Conservation (phyloP, 1,140 invertebrate species). For the Colletes gigas region DNA sequence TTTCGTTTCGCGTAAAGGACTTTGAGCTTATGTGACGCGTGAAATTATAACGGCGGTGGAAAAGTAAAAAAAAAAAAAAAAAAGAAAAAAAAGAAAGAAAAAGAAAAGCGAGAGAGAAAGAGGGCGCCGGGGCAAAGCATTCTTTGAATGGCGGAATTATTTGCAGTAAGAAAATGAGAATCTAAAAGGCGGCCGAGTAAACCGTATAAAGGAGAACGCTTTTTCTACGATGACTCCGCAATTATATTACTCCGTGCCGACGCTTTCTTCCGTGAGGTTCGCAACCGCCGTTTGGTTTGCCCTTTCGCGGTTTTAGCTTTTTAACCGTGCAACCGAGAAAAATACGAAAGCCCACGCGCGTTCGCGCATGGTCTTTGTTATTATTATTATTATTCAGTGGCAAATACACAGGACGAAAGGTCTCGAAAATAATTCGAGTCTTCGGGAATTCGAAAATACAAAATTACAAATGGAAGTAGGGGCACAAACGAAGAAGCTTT, state of each 20-base stretch:
- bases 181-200: slow-evolving; percentile 30
- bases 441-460: too few relatives aligned
- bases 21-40: slow-evolving; percentile 72
- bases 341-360: background rate
- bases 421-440: too few relatives aligned
- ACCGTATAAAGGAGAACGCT: slow-evolving; percentile 39
- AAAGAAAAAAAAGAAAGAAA: background rate
- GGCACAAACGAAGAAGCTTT: too few relatives aligned
- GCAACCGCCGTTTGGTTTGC: slow-evolving; percentile 32
- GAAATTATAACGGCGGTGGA: slow-evolving; percentile 66
- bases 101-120: slow-evolving; percentile 10
- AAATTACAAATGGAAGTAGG: too few relatives aligned
- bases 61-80: slow-evolving; percentile 30
- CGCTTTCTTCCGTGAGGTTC: slow-evolving; percentile 31
- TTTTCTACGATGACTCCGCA: slow-evolving; percentile 38
- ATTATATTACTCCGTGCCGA: slow-evolving; percentile 48
- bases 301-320: slow-evolving; percentile 9
- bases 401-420: too few relatives aligned
- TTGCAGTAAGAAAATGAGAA: slow-evolving; percentile 49
- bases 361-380: background rate
- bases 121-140: slow-evolving; percentile 59
- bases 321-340: slow-evolving; percentile 1
- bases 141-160: slow-evolving; percentile 67
- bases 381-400: background rate
- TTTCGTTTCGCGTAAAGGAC: slow-evolving; percentile 63